Evolutionary conservation across 2,888 invertebrate species (phyloP), one percentile per base, ranked within the genome.

Genomic region (Xanthia togata): DNA sequence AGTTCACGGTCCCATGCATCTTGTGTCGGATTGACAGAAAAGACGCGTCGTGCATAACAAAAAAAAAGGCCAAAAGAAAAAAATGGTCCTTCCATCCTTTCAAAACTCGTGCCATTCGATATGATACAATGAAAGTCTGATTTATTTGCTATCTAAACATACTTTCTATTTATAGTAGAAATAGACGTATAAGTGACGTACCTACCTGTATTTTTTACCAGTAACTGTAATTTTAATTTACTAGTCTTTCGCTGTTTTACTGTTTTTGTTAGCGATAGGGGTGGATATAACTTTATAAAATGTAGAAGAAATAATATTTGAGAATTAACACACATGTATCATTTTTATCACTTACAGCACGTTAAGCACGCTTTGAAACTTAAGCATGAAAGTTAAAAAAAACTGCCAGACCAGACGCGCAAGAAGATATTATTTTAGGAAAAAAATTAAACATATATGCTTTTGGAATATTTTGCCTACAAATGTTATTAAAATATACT

Each of bases 161-260:
- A 79, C 35, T 83, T 82, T 81, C 69, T 86, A 84, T 86, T 81
- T 82, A 77, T 76, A 68, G 20, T 86, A 86, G 78, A 77, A 57
- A 65, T 83, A 87, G 74, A 63, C 20, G 72, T 88, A n/a, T n/a
- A n/a, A 84, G 81, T 78, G 35, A 79, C 47, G 62, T 77, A 79
- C 73, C 64, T 84, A 82, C 65, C 81, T 83, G 78, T 88, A 86
- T 77, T 78, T 71, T 85, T 87, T 88, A 91, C 86, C 86, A 87
- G 62, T 86, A 86, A 83, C 44, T 79, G 73, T 85, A 87, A 83
- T 86, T 77, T 84, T 85, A 87, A 84, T 88, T 85, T 76, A 87
- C 92, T 91, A 91, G 91, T 91, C 91, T 89, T 71, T 60, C 76
- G 77, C 78, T 88, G 86, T 87, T 89, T 88, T 82, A 81, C 84